Percentiles rank a stretch among this genome's conserved stretches.
Evolutionary conservation across 2,888 invertebrate species (phyloP).

Genomic region (Dendrolimus pini): DNA sequence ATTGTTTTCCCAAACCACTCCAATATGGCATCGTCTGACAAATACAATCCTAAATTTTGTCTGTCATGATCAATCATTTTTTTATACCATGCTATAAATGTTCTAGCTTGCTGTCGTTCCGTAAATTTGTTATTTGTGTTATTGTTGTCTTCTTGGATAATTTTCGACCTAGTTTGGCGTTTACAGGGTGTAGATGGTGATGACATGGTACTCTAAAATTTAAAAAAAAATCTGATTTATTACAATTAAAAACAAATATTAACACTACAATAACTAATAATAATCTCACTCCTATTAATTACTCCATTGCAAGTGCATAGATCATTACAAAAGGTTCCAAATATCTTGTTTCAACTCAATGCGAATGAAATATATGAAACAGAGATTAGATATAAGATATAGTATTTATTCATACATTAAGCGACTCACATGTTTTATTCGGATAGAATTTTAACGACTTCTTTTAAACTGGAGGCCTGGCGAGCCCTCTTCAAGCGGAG

Average conservation of each 20-base stretch:
- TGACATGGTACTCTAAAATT: conserved; percentile 35
- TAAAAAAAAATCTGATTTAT: conserved; percentile 13
- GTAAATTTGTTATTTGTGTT: conserved; percentile 31
- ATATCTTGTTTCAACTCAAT: too few species aligned
- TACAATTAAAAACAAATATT: too few species aligned
- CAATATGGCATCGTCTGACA: conserved; percentile 70
- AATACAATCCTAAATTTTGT: conserved; percentile 58
- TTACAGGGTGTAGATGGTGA: conserved; percentile 32
- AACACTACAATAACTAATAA: too few species aligned
- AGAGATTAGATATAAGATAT: too few species aligned
- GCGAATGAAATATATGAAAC: too few species aligned
- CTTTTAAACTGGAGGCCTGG: conserved; percentile 47
- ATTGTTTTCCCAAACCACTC: conserved; percentile 82
- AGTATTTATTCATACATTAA: too few species aligned
- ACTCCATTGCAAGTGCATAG: too few species aligned
- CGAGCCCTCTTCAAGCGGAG: conserved; percentile 48
- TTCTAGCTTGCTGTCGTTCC: conserved; percentile 48
- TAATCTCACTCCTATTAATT: too few species aligned
- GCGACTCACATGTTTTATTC: conserved; percentile 43
- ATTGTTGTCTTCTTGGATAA: conserved; percentile 34
- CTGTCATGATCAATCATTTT: conserved; percentile 68
- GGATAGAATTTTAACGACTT: conserved; percentile 54
- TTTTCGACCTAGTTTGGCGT: conserved; percentile 24
- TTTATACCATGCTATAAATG: conserved; percentile 65
- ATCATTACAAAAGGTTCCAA: too few species aligned